Conservation (phyloP, 1,140 invertebrate genomes). For the Bombus confusus region DNA sequence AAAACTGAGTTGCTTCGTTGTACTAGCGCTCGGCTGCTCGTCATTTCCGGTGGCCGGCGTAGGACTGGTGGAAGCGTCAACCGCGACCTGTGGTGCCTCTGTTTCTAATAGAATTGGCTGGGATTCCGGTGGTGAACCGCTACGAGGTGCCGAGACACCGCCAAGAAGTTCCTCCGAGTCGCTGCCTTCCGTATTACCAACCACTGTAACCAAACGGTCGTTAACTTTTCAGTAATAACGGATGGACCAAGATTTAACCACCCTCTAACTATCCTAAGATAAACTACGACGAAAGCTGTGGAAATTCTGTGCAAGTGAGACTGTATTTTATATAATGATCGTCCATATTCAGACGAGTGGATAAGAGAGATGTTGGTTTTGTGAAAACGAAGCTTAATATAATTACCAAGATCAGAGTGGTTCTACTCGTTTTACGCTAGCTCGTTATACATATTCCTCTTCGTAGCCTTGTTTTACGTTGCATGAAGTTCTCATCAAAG, state of each 20-base stretch:
- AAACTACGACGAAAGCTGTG: no score
- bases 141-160: conserved; percentile 74
- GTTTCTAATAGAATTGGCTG: conserved; percentile 63
- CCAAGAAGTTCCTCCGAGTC: conserved; percentile 79
- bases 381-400: background rate
- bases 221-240: background rate
- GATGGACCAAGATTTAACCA: background rate
- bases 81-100: conserved; percentile 53
- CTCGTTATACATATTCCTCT: background rate
- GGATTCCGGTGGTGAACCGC: conserved; percentile 75
- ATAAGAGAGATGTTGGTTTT: background rate
- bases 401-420: background rate
- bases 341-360: no score
- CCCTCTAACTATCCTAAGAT: no score
- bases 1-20: conserved; percentile 78
- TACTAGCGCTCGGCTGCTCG: conserved; percentile 73
- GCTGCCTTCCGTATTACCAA: conserved; percentile 79
- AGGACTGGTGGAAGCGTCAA: conserved; percentile 61
- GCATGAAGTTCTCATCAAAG: conserved; percentile 41
- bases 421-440: background rate
- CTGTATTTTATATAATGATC: no score
- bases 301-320: no score
- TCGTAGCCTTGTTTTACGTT: background rate
- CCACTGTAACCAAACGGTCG: conserved; percentile 72
- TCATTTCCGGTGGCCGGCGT: conserved; percentile 72